Conservation (phyloP, 1,140 invertebrate genomes). For the Drosophila equinoxialis region DNA sequence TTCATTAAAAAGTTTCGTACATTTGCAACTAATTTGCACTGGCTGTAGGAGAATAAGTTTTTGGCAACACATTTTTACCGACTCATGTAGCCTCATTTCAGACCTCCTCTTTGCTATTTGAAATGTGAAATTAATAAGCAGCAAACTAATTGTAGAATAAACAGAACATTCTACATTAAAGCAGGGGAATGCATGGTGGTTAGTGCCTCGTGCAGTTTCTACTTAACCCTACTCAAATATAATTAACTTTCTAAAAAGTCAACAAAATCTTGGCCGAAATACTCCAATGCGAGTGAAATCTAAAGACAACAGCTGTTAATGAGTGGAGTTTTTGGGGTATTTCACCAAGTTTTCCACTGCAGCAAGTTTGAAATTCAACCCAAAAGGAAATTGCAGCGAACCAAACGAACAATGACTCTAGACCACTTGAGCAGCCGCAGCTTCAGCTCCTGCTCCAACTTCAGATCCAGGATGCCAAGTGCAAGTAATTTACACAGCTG, state of each 20-base stretch:
- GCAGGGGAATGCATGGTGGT: conserved; percentile 12
- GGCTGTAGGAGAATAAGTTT: conserved; percentile 36
- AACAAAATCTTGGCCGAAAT: conserved; percentile 61
- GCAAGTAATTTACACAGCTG: conserved; percentile 32
- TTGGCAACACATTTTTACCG: conserved; percentile 13
- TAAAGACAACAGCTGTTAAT: conserved; percentile 78
- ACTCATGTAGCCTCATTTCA: conserved; percentile 9
- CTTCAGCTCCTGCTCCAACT: background rate
- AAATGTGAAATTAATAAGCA: conserved; percentile 50
- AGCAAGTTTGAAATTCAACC: background rate
- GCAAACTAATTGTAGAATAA: conserved; percentile 67
- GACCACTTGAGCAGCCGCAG: conserved; percentile 24
- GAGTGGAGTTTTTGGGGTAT: conserved; percentile 66
- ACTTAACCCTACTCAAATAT: conserved; percentile 52
- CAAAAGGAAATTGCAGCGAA: conserved; percentile 18
- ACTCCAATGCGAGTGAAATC: conserved; percentile 45
- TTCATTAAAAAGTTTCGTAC: conserved; percentile 49
- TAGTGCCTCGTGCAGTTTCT: no score
- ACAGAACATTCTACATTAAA: conserved; percentile 35
- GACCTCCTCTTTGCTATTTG: conserved; percentile 20
- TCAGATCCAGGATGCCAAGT: conserved; percentile 24
- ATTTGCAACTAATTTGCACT: conserved; percentile 52
- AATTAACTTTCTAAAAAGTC: conserved; percentile 76
- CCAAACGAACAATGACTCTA: conserved; percentile 11
- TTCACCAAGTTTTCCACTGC: conserved; percentile 23